Conservation (phyloP, 92 coral and sea anemone species). For the Actinernus sp. region DNA sequence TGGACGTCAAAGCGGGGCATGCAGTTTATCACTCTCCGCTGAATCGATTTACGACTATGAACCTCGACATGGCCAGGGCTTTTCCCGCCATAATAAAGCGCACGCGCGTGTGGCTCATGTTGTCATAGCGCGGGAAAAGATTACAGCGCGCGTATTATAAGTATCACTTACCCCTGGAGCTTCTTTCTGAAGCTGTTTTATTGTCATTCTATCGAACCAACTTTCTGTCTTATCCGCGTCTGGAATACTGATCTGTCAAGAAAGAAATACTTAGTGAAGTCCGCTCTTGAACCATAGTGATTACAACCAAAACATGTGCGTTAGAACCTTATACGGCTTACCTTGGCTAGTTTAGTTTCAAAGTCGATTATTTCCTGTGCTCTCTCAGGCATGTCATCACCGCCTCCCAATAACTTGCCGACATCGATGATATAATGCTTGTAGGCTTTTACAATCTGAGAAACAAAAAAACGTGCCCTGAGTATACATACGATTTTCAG, state of each 20-base stretch:
- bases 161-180: slow-evolving; percentile 91
- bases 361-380: slow-evolving; percentile 90
- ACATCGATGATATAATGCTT: slow-evolving; percentile 84
- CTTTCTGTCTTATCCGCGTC: slow-evolving; percentile 96
- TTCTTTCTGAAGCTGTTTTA: slow-evolving; percentile 70
- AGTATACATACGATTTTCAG: not conserved
- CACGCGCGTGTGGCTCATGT: no score
- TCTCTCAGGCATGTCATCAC: slow-evolving; percentile 51
- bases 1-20: no score
- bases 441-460: slow-evolving; percentile 94
- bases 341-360: slow-evolving; percentile 90
- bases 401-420: slow-evolving; percentile 85
- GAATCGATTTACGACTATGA: no score
- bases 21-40: no score
- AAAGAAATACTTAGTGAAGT: not conserved
- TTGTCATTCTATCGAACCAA: slow-evolving; percentile 95
- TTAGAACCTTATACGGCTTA: slow-evolving; percentile 9
- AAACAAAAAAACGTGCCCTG: not conserved
- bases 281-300: not conserved
- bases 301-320: not conserved
- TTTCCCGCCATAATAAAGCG: no score
- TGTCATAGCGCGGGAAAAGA: no score
- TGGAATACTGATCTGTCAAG: slow-evolving; percentile 85
- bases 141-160: no score
- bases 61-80: no score